Conservation (phyloP, 1,140 invertebrate genomes). For the Drosophila ercepeae region DNA sequence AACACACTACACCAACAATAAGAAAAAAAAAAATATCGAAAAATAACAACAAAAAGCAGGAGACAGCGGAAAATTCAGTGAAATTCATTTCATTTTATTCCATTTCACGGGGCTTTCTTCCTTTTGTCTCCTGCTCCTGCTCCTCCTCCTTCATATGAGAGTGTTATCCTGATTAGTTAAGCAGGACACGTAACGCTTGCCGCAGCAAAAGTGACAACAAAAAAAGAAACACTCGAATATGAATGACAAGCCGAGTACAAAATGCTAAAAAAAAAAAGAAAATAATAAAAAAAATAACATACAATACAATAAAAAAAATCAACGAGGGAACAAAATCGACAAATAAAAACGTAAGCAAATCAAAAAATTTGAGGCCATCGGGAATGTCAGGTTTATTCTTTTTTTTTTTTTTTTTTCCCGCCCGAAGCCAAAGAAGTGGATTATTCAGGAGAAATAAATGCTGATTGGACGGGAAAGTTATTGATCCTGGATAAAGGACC, state of each 20-base stretch:
- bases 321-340: constrained; percentile 19
- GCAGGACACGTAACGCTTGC: constrained; percentile 71
- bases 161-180: constrained; percentile 63
- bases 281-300: constrained; percentile 26
- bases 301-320: constrained; percentile 26
- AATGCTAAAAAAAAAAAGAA: constrained; percentile 24
- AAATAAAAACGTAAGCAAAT: constrained; percentile 50
- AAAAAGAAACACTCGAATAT: constrained; percentile 58
- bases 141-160: no score
- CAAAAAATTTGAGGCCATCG: constrained; percentile 28
- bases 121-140: constrained; percentile 16
- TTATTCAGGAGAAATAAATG: neutral
- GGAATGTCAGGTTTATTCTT: neutral
- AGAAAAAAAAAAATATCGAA: neutral
- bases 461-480: neutral
- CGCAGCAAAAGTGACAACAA: constrained; percentile 69
- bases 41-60: neutral
- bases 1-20: constrained; percentile 1
- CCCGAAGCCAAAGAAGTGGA: neutral
- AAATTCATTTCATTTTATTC: constrained; percentile 30
- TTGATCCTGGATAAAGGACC: neutral
- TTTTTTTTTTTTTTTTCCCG: neutral
- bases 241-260: constrained; percentile 54
- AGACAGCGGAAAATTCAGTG: constrained; percentile 1
- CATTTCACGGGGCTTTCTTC: constrained; percentile 36